A percentile compares a stretch with the other conserved stretches of the same genome.
Evolutionary conservation across 2,113 vertebrate genomes (phyloP).

Genomic region (Montifringilla adamsi): DNA sequence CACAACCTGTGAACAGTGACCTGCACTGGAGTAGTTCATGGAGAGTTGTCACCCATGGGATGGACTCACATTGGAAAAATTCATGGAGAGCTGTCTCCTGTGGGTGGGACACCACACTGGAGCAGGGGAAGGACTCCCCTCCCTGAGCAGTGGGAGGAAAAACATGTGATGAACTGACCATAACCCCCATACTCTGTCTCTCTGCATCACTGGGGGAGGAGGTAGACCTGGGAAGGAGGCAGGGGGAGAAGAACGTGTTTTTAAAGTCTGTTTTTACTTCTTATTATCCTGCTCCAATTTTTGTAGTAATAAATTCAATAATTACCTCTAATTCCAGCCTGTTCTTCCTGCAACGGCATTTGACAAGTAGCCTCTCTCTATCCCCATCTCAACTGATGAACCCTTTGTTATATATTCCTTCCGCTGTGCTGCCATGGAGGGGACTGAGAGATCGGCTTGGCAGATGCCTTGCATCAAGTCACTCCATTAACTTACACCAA

Average conservation of each 20-base stretch:
- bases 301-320: background rate
- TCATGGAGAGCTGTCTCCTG: background rate
- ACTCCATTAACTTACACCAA: background rate
- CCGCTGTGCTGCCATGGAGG: background rate
- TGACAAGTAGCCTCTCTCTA: background rate
- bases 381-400: background rate
- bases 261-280: background rate
- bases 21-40: background rate
- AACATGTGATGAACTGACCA: background rate
- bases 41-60: background rate
- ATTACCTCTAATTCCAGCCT: background rate
- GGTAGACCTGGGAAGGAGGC: background rate
- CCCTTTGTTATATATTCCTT: background rate
- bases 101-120: fast-evolving
- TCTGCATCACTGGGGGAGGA: fast-evolving
- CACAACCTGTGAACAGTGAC: background rate
- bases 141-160: background rate
- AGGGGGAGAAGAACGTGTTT: background rate
- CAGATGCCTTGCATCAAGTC: background rate
- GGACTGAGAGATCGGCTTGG: background rate
- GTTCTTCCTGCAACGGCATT: background rate
- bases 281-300: background rate
- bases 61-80: background rate
- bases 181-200: background rate
- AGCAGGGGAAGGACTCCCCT: background rate